Conservation (phyloP, 1,140 invertebrate genomes). For the Calosoma granatense region DNA sequence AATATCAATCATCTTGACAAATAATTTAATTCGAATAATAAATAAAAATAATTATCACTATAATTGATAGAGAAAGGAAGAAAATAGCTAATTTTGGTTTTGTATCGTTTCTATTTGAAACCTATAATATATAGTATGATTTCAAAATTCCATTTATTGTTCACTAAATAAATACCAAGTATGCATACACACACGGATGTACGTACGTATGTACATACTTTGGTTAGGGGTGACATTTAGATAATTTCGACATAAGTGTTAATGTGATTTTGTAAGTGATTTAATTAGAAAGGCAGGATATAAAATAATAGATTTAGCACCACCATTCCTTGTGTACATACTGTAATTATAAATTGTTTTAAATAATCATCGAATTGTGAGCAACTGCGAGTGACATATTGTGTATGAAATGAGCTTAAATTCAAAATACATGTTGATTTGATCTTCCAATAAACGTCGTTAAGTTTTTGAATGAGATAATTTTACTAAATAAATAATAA, state of each 20-base stretch:
- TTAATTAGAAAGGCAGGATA: background rate
- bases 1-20: no score
- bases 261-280: background rate
- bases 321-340: constrained; percentile 3
- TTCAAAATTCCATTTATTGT: background rate
- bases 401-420: background rate
- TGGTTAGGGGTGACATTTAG: background rate
- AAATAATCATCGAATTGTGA: constrained; percentile 6
- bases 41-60: no score
- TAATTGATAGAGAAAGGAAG: no score
- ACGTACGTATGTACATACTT: no score
- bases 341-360: constrained; percentile 3
- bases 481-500: constrained; percentile 2
- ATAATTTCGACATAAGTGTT: background rate
- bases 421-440: background rate
- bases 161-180: no score
- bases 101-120: no score
- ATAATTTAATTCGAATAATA: no score
- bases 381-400: background rate
- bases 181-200: no score
- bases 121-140: background rate
- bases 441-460: constrained; percentile 2
- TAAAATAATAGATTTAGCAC: background rate
- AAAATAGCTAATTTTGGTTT: no score
- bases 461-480: constrained; percentile 6